Evolutionary conservation across 2,888 invertebrate genomes (phyloP).

Genomic region (Venustoraphidia nigricollis): DNA sequence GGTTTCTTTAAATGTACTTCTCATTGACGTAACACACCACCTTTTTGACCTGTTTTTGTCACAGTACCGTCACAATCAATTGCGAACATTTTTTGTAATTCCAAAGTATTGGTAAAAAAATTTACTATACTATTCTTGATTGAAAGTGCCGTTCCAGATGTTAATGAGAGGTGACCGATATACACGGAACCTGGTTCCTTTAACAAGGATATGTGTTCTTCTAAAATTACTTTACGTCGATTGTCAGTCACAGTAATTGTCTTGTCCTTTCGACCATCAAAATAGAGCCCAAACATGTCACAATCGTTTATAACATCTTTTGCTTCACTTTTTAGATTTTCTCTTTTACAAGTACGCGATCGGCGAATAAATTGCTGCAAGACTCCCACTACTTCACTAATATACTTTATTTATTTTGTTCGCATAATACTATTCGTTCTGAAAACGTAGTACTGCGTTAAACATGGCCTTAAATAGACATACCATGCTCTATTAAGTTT

Average conservation of each 20-base stretch:
- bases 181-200: neutral
- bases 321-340: no score
- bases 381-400: no score
- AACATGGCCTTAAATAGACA: no score
- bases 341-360: no score
- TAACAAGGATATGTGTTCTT: neutral
- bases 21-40: neutral
- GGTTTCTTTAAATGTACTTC: neutral
- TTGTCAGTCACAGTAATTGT: neutral
- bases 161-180: conserved; percentile 1
- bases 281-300: neutral
- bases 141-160: neutral
- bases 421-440: no score
- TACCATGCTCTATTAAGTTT: no score
- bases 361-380: no score
- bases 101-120: neutral
- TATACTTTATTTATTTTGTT: no score
- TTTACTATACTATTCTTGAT: neutral
- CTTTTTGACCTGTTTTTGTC: neutral
- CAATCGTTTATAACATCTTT: no score
- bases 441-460: no score
- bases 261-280: neutral
- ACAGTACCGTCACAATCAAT: neutral
- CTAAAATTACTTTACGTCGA: neutral
- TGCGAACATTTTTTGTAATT: neutral